A percentile compares a stretch with the other conserved stretches of the same genome.
phyloP scores from a whole-genome alignment of 2,888 invertebrate species.

The Lochmaea capreae region DNA sequence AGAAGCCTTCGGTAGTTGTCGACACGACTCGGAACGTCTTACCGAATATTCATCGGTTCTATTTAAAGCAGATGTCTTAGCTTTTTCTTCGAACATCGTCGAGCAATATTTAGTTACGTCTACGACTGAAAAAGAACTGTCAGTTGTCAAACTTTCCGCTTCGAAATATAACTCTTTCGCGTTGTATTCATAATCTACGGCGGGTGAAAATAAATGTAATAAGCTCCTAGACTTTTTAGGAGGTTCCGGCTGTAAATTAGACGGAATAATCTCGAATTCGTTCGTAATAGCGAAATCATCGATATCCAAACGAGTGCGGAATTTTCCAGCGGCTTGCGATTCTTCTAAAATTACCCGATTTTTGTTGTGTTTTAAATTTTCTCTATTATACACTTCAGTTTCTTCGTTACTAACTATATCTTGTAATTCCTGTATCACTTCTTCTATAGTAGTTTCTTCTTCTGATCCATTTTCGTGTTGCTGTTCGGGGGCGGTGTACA shows the following conservation, averaged over 20 bases:
- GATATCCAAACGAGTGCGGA: conserved; percentile 57
- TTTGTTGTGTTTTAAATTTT: conserved; percentile 54
- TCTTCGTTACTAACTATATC: conserved; percentile 89
- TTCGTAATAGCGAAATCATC: conserved; percentile 70
- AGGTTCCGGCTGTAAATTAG: conserved; percentile 83
- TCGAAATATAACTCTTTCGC: conserved; percentile 69
- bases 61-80: conserved; percentile 56
- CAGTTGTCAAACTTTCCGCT: conserved; percentile 73
- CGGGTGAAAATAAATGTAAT: conserved; percentile 75
- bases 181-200: conserved; percentile 68
- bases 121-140: conserved; percentile 78
- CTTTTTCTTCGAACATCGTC: conserved; percentile 29
- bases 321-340: conserved; percentile 57
- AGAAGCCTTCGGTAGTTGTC: not conserved
- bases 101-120: conserved; percentile 70
- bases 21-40: too few relatives aligned
- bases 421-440: conserved; percentile 86
- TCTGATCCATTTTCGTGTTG: conserved; percentile 62
- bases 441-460: conserved; percentile 86
- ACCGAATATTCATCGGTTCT: not conserved
- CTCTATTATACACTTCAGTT: conserved; percentile 72
- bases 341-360: conserved; percentile 57
- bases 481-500: conserved; percentile 68
- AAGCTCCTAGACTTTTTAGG: conserved; percentile 81
- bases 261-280: conserved; percentile 79